Conservation (phyloP, 2,113 vertebrate genomes). For the Rhinoderma darwinii region DNA sequence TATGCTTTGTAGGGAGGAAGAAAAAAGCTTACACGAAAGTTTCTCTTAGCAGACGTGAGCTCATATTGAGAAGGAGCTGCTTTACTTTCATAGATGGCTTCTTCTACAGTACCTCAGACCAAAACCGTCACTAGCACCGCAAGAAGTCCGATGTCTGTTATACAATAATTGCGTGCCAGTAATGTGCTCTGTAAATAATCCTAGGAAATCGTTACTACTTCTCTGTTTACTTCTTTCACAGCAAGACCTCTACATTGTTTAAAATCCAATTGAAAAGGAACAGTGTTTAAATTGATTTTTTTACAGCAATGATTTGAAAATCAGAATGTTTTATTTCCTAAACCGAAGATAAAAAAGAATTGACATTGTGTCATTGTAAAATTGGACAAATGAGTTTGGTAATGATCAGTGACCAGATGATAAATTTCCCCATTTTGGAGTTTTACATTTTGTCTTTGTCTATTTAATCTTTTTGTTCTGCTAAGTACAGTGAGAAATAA, state of each 20-base stretch:
- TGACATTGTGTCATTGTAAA: conserved; percentile 81
- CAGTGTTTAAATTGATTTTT: conserved; percentile 72
- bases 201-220: conserved; percentile 11
- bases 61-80: not conserved
- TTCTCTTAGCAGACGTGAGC: conserved; percentile 18
- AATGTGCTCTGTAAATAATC: conserved; percentile 26
- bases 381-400: conserved; percentile 88
- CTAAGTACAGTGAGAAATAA: not conserved
- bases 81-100: not conserved
- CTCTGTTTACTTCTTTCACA: conserved; percentile 48
- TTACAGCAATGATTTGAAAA: conserved; percentile 68
- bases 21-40: conserved; percentile 13
- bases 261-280: conserved; percentile 68
- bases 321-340: conserved; percentile 74
- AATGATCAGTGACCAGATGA: conserved; percentile 80
- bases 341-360: conserved; percentile 72
- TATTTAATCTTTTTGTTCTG: conserved; percentile 29
- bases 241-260: conserved; percentile 59
- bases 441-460: conserved; percentile 91
- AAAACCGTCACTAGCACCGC: not conserved
- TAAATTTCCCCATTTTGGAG: conserved; percentile 90
- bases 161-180: conserved; percentile 22
- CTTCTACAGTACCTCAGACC: not conserved
- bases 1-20: conserved; percentile 25
- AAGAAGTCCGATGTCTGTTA: not conserved